phyloP scores from a whole-genome alignment of 2,797 vertebrate genomes.

The Sus cebifrons region DNA sequence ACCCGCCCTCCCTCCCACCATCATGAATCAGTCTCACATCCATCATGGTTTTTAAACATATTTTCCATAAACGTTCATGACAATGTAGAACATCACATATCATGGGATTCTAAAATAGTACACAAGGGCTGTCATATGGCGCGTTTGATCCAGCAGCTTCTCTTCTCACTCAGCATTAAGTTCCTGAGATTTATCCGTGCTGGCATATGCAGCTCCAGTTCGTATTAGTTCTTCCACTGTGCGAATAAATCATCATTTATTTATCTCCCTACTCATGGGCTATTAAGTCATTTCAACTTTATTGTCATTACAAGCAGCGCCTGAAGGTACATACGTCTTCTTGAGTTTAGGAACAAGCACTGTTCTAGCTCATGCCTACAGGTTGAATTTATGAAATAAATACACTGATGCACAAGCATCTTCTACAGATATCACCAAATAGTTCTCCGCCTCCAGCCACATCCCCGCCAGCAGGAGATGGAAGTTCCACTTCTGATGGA shows the following conservation, averaged over 20 bases:
- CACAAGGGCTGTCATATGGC: rapidly evolving
- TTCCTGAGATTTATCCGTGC: neutral
- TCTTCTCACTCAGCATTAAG: neutral
- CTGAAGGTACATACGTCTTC: neutral
- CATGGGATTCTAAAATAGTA: neutral
- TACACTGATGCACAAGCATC: rapidly evolving
- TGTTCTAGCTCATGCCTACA: rapidly evolving
- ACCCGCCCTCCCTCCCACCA: rapidly evolving
- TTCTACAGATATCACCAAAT: neutral
- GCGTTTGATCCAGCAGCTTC: neutral
- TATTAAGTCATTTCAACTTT: rapidly evolving
- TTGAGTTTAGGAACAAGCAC: neutral
- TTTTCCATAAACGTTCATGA: neutral
- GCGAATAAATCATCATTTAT: neutral
- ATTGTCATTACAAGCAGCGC: no score
- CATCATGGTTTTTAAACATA: neutral
- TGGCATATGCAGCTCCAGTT: neutral
- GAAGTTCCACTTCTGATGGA: rapidly evolving
- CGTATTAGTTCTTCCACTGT: rapidly evolving
- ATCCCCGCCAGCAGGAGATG: rapidly evolving
- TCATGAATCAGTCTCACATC: rapidly evolving
- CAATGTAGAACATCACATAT: neutral
- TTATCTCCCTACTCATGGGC: neutral
- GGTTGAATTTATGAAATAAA: neutral
- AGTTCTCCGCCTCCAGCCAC: rapidly evolving